Evolutionary conservation across 2,113 vertebrate genomes (phyloP).

Genomic region (Lucifuga dentata): DNA sequence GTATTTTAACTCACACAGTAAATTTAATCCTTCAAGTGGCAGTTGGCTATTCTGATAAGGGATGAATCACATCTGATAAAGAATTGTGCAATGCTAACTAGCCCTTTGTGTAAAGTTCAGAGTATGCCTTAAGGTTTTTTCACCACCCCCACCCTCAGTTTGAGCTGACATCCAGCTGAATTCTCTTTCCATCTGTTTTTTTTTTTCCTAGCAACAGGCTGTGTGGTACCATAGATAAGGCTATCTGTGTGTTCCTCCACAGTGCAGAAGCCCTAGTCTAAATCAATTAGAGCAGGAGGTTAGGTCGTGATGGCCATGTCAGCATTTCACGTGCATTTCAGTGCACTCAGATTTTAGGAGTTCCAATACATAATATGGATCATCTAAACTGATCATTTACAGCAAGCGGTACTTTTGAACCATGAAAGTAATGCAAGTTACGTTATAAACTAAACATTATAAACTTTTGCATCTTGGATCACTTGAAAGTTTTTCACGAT

Average conservation of each 20-base stretch:
- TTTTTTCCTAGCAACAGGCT: conserved; percentile 20
- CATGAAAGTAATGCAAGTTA: no score
- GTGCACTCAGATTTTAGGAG: no score
- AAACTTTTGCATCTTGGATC: no score
- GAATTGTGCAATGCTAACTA: conserved; percentile 25
- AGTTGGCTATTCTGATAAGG: conserved; percentile 21
- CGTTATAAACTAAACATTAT: no score
- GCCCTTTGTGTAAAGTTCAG: conserved; percentile 6
- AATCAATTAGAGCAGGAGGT: conserved; percentile 53
- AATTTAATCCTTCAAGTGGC: conserved; percentile 22
- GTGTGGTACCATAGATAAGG: conserved; percentile 48
- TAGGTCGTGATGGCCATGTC: conserved; percentile 11
- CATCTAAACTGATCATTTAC: no score
- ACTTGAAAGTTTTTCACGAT: no score
- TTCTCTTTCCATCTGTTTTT: no score
- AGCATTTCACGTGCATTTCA: conserved; percentile 5
- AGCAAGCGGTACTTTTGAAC: no score
- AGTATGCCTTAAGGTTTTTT: conserved; percentile 29
- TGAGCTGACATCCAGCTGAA: conserved; percentile 58
- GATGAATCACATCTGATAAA: conserved; percentile 41
- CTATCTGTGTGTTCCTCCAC: conserved; percentile 40
- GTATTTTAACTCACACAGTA: background rate
- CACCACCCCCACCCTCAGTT: conserved; percentile 22
- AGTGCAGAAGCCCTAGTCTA: conserved; percentile 28
- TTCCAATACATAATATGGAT: no score